Base-by-base conservation (phyloP, 2,888 invertebrate species). In the Gari tellinella region DNA sequence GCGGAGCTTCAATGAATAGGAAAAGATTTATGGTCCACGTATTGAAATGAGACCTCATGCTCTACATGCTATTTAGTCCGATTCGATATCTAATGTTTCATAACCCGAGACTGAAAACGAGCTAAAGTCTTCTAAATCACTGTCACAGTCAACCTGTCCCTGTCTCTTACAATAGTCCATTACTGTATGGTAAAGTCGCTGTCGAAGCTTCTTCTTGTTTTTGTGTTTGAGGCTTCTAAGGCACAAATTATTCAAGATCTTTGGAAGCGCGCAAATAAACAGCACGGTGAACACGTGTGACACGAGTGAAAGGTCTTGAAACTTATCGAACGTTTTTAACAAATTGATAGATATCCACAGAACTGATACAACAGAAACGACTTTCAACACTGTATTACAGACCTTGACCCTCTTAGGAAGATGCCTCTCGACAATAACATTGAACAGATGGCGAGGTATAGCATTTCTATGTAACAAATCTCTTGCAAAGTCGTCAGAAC, bases 201-300 rank as follows among this genome's bases (percentile, higher is more conserved):
- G 31, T 7, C 31, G 31, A 4, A 31, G 31, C 31, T 31, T 31
- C 10, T 31, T 31, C 31, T 31, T 31, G 31, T 31, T 31, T 4
- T 4, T 10, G 10, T 31, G 31, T 31, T 10, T 4, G 5, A 31
- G 5, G 10, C 31, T 31, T 31, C 31, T 31, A 7, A 31, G 4
- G 10, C 31, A 31, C 31, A 31, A 31, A 10, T 31, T 31, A 7
- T 31, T 31, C 31, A 31, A 10, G 10, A 70, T 67, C 41, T 76
- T 76, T 2, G 70, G 75, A 19, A 76, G 55, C 2, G 70, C 60
- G 17, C 75, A 76, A 5, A 76, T 63, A 25, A 76, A 70, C 12
- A 76, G 19, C 2, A 62, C 70, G 4, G 75, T 70, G 37, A 70
- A 76, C 25, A 76, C 70, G 40, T 76, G 75, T 0, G 70, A 52